Conservation (phyloP, 2,797 vertebrate genomes). For the Myotis daubentonii region DNA sequence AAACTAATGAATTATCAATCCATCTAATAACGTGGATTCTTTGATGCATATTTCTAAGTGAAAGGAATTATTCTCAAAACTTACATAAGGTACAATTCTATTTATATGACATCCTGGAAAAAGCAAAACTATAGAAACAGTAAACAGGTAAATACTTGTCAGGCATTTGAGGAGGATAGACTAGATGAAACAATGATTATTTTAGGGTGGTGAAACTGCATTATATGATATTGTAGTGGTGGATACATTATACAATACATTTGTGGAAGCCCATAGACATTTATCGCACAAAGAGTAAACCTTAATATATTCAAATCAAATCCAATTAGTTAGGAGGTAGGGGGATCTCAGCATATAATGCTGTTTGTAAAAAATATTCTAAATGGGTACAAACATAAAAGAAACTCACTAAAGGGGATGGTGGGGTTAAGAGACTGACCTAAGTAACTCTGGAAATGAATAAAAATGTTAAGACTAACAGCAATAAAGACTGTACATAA, state of each 20-base stretch:
- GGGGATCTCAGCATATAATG: background rate
- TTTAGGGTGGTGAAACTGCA: background rate
- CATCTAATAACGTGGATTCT: background rate
- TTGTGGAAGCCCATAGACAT: background rate
- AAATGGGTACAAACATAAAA: background rate
- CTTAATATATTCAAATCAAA: background rate
- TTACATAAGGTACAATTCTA: background rate
- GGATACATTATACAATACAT: background rate
- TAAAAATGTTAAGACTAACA: background rate
- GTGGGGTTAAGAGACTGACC: background rate
- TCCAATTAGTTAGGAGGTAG: background rate
- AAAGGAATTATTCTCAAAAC: conserved; percentile 12
- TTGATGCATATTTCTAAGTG: background rate
- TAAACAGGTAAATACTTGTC: background rate
- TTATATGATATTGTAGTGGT: background rate
- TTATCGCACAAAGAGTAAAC: background rate
- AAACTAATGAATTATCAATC: background rate
- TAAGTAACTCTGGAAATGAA: background rate
- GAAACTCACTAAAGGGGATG: background rate
- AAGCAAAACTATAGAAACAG: background rate
- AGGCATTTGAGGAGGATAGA: background rate
- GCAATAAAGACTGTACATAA: background rate
- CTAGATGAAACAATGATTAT: background rate
- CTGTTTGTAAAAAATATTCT: background rate
- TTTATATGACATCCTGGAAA: background rate